Evolutionary conservation across 2,888 invertebrate species (phyloP).

Genomic region (Aporophyla lueneburgensis): DNA sequence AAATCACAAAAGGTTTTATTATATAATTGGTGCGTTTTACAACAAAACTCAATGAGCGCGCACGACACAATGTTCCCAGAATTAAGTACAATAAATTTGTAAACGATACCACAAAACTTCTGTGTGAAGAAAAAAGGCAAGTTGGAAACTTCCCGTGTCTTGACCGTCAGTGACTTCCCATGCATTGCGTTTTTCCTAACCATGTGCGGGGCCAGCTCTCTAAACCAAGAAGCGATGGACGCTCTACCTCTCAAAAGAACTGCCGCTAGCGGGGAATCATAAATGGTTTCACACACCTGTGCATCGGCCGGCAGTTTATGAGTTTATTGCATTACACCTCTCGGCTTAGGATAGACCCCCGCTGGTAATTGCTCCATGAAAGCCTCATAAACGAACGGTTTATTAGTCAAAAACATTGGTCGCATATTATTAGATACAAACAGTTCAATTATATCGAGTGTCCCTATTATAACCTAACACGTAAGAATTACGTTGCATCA

Average conservation of each 20-base stretch:
- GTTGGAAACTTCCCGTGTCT: constrained; percentile 43
- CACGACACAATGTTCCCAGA: constrained; percentile 84
- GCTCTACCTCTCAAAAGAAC: constrained; percentile 27
- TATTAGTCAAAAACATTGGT: constrained; percentile 78
- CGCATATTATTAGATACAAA: constrained; percentile 79
- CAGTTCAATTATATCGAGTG: constrained; percentile 65
- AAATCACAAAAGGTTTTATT: constrained; percentile 78
- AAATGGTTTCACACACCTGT: constrained; percentile 82
- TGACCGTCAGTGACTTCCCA: constrained; percentile 11
- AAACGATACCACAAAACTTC: constrained; percentile 89
- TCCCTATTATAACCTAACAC: constrained; percentile 46
- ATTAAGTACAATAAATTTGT: constrained; percentile 87
- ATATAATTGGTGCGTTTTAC: constrained; percentile 82
- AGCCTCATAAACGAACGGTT: constrained; percentile 80
- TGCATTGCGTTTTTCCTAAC: constrained; percentile 42
- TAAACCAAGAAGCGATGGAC: constrained; percentile 51
- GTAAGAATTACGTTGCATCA: constrained; percentile 27
- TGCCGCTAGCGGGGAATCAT: constrained; percentile 53
- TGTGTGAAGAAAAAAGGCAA: constrained; percentile 78
- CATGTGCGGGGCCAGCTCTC: neutral
- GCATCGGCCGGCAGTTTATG: constrained; percentile 83
- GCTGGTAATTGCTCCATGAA: constrained; percentile 88
- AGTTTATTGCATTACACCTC: constrained; percentile 88
- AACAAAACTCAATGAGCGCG: constrained; percentile 83
- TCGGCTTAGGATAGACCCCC: constrained; percentile 81